Conservation (phyloP, 2,797 vertebrate species). For the Rhinella marina region DNA sequence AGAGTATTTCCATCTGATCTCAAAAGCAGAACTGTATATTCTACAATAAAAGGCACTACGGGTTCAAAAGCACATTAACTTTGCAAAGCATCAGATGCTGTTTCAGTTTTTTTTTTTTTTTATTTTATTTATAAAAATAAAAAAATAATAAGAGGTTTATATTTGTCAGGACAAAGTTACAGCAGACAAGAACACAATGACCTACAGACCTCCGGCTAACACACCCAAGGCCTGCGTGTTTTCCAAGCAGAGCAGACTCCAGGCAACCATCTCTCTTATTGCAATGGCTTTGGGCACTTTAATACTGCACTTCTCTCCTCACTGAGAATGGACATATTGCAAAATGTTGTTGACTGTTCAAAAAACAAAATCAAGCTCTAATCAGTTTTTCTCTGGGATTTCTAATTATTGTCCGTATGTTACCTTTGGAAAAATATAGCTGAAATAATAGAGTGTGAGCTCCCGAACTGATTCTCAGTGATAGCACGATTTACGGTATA, state of each 20-base stretch:
- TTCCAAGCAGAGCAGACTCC: conserved; percentile 14
- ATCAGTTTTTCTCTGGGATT: not conserved
- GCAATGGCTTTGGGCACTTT: conserved; percentile 20
- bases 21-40: not conserved
- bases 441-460: not conserved
- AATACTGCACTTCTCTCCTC: not conserved
- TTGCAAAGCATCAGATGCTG: not conserved
- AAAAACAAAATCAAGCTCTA: not conserved
- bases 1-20: not conserved
- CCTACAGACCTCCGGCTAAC: conserved; percentile 63
- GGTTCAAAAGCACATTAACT: not conserved
- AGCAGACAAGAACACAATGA: conserved; percentile 64
- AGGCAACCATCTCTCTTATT: conserved; percentile 31
- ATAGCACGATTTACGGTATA: not conserved
- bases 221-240: conserved; percentile 64
- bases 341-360: not conserved
- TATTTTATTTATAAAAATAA: no score
- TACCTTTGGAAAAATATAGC: not conserved
- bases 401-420: not conserved
- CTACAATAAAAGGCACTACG: not conserved
- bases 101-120: no score
- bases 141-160: no score
- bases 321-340: conserved; percentile 23
- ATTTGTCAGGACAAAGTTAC: conserved; percentile 52
- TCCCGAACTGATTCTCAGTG: not conserved